Percentiles rank a stretch among this genome's conserved stretches.
These are phyloP conservation scores for Muntiacus muntjak DNA, from an alignment of 2,113 vertebrate species.

Conservation along the genomic window DNA sequence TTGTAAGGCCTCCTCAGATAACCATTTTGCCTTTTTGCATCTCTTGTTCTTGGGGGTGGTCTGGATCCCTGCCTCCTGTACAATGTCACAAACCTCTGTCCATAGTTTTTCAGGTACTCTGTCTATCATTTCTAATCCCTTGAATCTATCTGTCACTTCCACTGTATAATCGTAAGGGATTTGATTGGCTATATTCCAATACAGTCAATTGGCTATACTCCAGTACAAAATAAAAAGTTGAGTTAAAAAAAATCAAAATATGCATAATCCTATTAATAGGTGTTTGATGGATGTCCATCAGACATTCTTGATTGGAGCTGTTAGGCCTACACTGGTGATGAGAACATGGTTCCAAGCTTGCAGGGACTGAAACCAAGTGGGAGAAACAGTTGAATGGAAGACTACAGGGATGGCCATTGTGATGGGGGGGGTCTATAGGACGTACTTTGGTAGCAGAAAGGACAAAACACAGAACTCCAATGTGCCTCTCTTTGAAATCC, in stretches of 20 bases:
- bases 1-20: neutral
- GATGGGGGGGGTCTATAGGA: rapidly evolving
- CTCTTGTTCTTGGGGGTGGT: neutral
- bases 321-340: too few species aligned
- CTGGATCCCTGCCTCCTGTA: neutral
- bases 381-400: neutral
- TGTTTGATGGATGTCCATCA: neutral
- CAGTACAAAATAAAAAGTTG: neutral
- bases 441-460: neutral
- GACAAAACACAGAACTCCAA: rapidly evolving
- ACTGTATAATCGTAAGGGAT: neutral
- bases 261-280: rapidly evolving
- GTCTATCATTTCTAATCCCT: neutral
- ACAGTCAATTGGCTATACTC: neutral
- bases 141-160: neutral
- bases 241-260: neutral
- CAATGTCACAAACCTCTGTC: rapidly evolving
- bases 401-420: neutral
- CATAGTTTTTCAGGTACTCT: neutral
- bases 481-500: neutral
- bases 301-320: neutral
- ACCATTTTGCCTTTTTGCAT: neutral
- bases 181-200: neutral
- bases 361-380: neutral
- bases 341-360: neutral